These are phyloP conservation scores for Drosophila formosana DNA, from an alignment of 2,888 invertebrate species.

Conservation along the genomic window DNA sequence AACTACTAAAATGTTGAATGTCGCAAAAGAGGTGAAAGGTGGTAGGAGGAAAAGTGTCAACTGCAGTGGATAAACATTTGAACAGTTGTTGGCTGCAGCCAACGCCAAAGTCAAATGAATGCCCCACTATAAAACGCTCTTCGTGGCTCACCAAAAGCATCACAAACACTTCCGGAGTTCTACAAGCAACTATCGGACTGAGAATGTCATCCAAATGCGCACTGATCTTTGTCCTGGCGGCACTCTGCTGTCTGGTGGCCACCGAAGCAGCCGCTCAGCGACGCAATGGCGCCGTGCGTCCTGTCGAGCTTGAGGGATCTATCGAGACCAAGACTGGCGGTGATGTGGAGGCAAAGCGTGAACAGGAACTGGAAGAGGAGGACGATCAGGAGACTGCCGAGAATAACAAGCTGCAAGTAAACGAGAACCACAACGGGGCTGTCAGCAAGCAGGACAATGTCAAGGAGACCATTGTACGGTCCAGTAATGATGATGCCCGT, in stretches of 20 bases:
- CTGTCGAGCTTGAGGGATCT: conserved; percentile 16
- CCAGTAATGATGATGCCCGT: conserved; percentile 63
- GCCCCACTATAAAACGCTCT: conserved; percentile 54
- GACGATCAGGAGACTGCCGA: conserved; percentile 16
- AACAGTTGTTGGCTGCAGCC: conserved; percentile 57
- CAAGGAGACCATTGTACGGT: conserved; percentile 24
- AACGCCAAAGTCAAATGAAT: background rate
- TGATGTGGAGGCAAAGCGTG: conserved; percentile 13
- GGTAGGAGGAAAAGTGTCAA: background rate
- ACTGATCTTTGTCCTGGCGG: conserved; percentile 67
- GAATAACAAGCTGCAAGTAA: conserved; percentile 12
- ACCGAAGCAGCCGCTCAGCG: conserved; percentile 60
- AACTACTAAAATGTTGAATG: background rate
- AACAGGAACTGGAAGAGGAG: conserved; percentile 15
- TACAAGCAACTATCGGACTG: conserved; percentile 50
- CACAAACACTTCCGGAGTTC: conserved; percentile 65
- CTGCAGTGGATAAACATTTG: conserved; percentile 61
- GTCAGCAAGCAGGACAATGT: conserved; percentile 24
- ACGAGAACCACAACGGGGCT: conserved; percentile 9
- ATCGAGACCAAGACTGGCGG: conserved; percentile 1
- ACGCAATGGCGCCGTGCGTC: conserved; percentile 23
- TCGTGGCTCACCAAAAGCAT: conserved; percentile 44
- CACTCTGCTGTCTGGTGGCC: conserved; percentile 68
- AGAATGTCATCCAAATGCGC: conserved; percentile 60
- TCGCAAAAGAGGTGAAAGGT: background rate